These are phyloP conservation scores for Tichodroma muraria DNA, from an alignment of 2,113 vertebrate species.

Conservation along the genomic window DNA sequence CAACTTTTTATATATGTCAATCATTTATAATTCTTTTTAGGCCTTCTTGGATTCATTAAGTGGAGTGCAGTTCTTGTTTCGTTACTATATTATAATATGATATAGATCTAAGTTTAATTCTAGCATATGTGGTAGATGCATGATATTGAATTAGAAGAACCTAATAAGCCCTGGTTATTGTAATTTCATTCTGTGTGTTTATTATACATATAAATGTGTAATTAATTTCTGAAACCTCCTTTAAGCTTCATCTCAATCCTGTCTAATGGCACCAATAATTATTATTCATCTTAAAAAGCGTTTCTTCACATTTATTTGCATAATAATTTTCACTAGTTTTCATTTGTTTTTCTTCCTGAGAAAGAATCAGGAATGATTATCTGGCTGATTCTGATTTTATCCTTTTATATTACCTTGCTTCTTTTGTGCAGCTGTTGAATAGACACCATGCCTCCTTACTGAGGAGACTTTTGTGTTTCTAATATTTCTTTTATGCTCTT, in stretches of 20 bases:
- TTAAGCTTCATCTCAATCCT: neutral
- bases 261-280: neutral
- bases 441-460: neutral
- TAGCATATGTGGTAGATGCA: neutral
- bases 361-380: neutral
- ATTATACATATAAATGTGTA: neutral
- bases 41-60: neutral
- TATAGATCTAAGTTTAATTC: neutral
- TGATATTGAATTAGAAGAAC: neutral
- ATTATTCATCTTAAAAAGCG: neutral
- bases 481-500: neutral
- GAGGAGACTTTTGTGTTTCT: neutral
- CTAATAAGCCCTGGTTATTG: neutral
- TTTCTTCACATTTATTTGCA: neutral
- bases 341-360: neutral
- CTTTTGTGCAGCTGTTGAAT: neutral
- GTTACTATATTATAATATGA: neutral
- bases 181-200: neutral
- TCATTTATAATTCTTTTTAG: neutral
- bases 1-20: neutral
- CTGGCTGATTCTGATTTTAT: neutral
- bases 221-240: neutral
- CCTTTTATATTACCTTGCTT: neutral
- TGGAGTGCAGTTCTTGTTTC: neutral
- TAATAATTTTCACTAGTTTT: neutral